These are phyloP conservation scores for Larimichthys polyactis DNA, from an alignment of 2,113 vertebrate species.

Conservation along the genomic window DNA sequence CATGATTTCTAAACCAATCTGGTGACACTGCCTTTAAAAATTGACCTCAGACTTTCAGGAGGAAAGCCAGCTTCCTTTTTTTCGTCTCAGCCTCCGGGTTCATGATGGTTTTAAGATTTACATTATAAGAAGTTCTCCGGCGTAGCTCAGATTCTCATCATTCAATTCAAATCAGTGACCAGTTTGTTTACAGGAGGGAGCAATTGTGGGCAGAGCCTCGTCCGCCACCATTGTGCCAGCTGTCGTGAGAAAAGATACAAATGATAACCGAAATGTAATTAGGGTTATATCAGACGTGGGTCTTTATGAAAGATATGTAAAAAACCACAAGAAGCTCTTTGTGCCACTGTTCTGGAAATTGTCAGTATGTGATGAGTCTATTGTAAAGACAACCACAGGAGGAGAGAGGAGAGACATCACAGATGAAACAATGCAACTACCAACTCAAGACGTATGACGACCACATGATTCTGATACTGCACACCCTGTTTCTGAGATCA, in stretches of 20 bases:
- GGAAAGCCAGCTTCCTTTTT: neutral
- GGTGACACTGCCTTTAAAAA: conserved; percentile 14
- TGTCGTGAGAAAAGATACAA: conserved; percentile 46
- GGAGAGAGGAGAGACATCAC: conserved; percentile 16
- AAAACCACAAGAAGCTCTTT: conserved; percentile 51
- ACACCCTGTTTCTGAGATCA: conserved; percentile 22
- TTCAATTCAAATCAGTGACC: conserved; percentile 27
- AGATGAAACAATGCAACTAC: conserved; percentile 35
- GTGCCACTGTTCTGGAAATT: conserved; percentile 37
- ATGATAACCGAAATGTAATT: conserved; percentile 48
- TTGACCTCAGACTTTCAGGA: neutral
- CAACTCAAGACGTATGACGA: conserved; percentile 32
- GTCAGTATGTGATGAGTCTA: conserved; percentile 28
- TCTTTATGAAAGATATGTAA: conserved; percentile 34
- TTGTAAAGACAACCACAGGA: conserved; percentile 38
- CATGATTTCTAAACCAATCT: neutral
- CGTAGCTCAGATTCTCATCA: conserved; percentile 29
- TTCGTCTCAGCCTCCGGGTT: neutral
- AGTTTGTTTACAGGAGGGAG: conserved; percentile 55
- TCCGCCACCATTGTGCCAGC: conserved; percentile 19
- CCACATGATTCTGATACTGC: conserved; percentile 16
- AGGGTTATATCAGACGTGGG: conserved; percentile 21
- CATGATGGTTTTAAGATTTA: conserved; percentile 32
- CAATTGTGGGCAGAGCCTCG: conserved; percentile 39
- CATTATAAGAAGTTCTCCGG: conserved; percentile 12